Base-by-base conservation (phyloP, 2,113 vertebrate species). In the Silurus asotus region DNA sequence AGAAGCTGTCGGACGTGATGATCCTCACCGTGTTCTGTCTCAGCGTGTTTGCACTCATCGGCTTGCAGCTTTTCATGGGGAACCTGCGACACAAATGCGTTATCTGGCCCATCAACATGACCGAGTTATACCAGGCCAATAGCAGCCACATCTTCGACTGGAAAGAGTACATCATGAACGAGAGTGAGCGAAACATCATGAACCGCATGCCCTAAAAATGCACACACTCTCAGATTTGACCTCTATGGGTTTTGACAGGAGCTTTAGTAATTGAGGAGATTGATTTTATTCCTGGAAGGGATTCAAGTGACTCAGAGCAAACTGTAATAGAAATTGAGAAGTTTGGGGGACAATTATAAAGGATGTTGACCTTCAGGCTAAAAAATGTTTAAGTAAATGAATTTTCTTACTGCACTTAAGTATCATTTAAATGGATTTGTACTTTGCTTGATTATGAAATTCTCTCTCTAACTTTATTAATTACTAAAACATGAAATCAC, bases 1-100 rank as follows among this genome's bases (percentile, higher is more conserved):
- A 99, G 96, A 99, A 99, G 93, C 95, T 99, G 91, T 99, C 98
- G 0, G 98, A 99, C 28, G 98, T 99, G 92, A 99, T 99, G 98
- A 99, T 99, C 95, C 92, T 99, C 92, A 99, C 98, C 0, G 98
- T 99, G 69, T 99, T 99, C 94, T 99, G 98, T 86, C 96, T 99
- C 93, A 98, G 98, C 83, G 98, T 99, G 84, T 99, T 99, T 65
- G 98, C 98, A 88, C 95, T 99, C 87, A 99, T 99, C 0, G 98
- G 98, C 74, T 94, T 99, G 88, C 98, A 99, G 94, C 96, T 99
- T 48, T 99, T 99, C 90, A 99, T 99, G 98, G 98, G 98, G 65
- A 99, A 99, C 91, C 93, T 99, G 49, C 95, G 98, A 77, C 95
- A 99, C 85, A 99, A 99, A 61, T 99, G 98, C 88, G 98, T 99